Conservation (phyloP, 2,797 vertebrate genomes). For the Sorex maritimensis region DNA sequence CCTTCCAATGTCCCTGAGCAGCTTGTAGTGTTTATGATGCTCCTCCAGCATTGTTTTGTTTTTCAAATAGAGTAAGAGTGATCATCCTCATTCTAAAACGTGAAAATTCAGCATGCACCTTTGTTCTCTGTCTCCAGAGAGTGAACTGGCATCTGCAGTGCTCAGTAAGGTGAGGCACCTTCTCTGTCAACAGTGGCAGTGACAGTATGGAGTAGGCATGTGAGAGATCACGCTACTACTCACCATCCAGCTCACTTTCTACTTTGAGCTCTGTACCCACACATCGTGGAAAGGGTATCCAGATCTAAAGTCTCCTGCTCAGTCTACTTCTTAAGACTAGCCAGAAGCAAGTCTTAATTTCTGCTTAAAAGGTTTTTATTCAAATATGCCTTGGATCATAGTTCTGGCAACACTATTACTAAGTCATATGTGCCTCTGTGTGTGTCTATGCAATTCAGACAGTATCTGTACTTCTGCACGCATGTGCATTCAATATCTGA, state of each 20-base stretch:
- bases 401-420: not conserved
- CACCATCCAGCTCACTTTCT: not conserved
- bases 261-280: not conserved
- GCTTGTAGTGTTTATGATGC: constrained; percentile 79
- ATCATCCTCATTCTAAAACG: constrained; percentile 75
- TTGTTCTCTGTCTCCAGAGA: constrained; percentile 66
- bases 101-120: constrained; percentile 63
- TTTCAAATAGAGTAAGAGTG: constrained; percentile 74
- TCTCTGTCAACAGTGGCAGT: constrained; percentile 8
- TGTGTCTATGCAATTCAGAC: not conserved
- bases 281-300: not conserved
- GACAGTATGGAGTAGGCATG: not conserved
- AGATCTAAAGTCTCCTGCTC: not conserved
- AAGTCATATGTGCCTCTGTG: accelerated
- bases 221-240: not conserved
- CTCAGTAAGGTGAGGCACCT: not conserved
- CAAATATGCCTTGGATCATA: not conserved
- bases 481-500: not conserved
- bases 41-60: constrained; percentile 48
- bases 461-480: not conserved
- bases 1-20: constrained; percentile 69
- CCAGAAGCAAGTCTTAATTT: not conserved
- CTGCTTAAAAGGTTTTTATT: not conserved
- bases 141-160: constrained; percentile 31
- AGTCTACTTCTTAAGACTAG: not conserved